Evolutionary conservation across 2,888 invertebrate genomes (phyloP), one percentile per base, ranked within the genome.

Genomic region (Formica aserva): DNA sequence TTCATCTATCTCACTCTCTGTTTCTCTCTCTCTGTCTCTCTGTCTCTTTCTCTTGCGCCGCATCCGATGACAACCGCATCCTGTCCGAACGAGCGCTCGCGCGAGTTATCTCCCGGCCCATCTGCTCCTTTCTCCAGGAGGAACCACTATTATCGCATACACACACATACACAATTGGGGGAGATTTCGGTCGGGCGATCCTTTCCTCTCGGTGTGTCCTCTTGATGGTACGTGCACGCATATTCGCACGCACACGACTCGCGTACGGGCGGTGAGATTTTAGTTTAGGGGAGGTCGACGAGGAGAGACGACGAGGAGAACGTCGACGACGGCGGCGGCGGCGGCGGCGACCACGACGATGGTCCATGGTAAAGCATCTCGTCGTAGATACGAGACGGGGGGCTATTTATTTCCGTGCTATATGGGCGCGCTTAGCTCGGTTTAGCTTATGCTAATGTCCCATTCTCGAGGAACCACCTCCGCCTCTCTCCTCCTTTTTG

Each of bases 351-450:
- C 71, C 48, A 62, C 84, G 88, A 87, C 80, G 85, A 85, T 84
- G 86, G 84, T 77, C 89, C 88, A 89, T 89, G 89, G 89, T 91
- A 88, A 91, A 86, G 86, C 88, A 86, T 91, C 90, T 88, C 91
- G 90, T 85, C 87, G 88, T 86, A 91, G 92, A 92, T 92, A 92
- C 92, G 89, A 85, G 88, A 91, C 90, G 91, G 90, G 86, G 90
- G 91, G 92, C 93, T 93, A 93, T 93, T 93, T 93, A 92, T 93
- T 93, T 93, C 91, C 92, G 93, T 93, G 93, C 93, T 93, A 92
- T 93, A 93, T 93, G 93, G 92, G 84, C 91, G 90, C 92, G 93
- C 93, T 93, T 93, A 92, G 91, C 91, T 90, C 86, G 91, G 92
- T 91, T 92, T 92, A 92, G 92, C 93, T 93, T 93, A 93, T 93